Base-by-base conservation (phyloP, 2,888 invertebrate species). In the Apamea anceps region DNA sequence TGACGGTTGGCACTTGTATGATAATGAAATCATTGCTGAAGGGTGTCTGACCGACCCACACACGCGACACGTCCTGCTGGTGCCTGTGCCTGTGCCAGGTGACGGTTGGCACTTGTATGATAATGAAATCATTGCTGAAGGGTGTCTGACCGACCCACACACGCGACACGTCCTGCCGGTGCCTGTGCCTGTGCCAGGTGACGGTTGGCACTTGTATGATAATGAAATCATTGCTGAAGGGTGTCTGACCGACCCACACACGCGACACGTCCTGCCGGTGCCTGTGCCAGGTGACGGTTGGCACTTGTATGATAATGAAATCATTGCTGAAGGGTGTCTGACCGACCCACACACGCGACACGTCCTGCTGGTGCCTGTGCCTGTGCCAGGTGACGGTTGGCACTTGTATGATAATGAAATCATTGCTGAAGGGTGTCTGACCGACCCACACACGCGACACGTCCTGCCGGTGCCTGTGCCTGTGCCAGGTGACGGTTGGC, bases 231-330 rank as follows among this genome's bases (percentile, higher is more conserved):
- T 32, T 32, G 32, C 32, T 32, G 48, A 6, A 51, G 63, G 62
- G 51, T 75, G 54, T 37, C 54, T 66, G 83, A 63, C 66, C 71
- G 77, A 77, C 37, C 84, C 60, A 25, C 4, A 71, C 60, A 25
- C 25, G 32, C 72, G n/a, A 0, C 32, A 0, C 12, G 62, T 54
- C 62, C 42, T 37, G 71, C 32, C 28, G 21, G 65, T 12, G 48
- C 6, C 66, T 15, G 73, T 37, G 73, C 60, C 32, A n/a, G 78
- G 57, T 60, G 85, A 66, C 42, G 79, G 71, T 65, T 28, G 75
- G 82, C 80, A 77, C 81, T 85, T 42, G 78, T 87, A 85, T 90
- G 89, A 91, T 88, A 90, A 89, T 91, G 88, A 90, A n/a, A n/a
- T n/a, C n/a, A n/a, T n/a, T n/a, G n/a, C n/a, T n/a, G n/a, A n/a